Evolutionary conservation across 2,113 vertebrate species (phyloP), one percentile per base, ranked within the genome.

Genomic region (Pterophyllum scalare): DNA sequence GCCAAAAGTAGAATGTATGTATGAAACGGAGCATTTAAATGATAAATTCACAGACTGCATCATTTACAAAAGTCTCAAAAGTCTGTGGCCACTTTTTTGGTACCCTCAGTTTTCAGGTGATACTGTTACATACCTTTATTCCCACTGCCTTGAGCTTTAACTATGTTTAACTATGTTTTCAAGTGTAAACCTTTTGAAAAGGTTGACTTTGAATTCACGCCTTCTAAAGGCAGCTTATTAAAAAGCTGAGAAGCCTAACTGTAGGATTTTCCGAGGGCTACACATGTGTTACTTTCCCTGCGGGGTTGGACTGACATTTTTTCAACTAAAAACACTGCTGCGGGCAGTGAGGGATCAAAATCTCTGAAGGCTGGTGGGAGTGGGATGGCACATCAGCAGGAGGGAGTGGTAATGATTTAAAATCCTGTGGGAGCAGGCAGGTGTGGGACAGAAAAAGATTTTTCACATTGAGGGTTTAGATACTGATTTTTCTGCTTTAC

Each of bases 361-460:
- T 87, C 80, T 70, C 67, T 75, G 79, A 86, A 77, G 35, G 49
- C 80, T 54, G 64, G 58, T 77, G 81, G 78, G 52, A 81, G 78
- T 75, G 54, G 81, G 85, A 61, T 79, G 58, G 80, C 56, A 54
- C 49, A 57, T 79, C 80, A 87, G 65, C 31, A 17, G 77, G 40
- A 84, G 77, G 65, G 67, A 74, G 78, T 62, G 43, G 67, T 77
- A 62, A 84, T 75, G 79, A 77, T 61, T 65, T 80, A 24, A 62
- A 79, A 77, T 86, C 88, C 76, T 89, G 57, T 26, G 70, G 78
- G 83, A 88, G 52, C 70, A 43, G 60, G 75, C 87, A 89, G 85
- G 49, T 83, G 90, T 62, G 28, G 72, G 12, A 49, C n/a, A 1
- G n/a, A 22, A 82, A 87, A 80, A 75, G 14, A 60, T 31, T 61